Conservation (phyloP, 2,797 vertebrate species). For the Hapalemur alaotrensis region DNA sequence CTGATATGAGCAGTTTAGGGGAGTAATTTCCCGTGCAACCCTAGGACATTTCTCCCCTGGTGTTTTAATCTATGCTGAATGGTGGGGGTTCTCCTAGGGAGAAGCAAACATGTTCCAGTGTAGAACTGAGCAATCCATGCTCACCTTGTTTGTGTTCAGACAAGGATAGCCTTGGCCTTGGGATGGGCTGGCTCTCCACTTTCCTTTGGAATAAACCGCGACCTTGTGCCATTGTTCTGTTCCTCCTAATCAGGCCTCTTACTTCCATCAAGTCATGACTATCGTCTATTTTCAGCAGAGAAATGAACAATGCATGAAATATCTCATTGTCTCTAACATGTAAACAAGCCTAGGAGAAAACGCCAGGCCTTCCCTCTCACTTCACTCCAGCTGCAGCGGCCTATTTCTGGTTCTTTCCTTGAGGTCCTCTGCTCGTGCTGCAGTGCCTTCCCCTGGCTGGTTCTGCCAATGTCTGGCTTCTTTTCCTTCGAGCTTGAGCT, state of each 20-base stretch:
- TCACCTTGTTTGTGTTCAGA: background rate
- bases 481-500: background rate
- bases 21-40: background rate
- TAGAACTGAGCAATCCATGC: background rate
- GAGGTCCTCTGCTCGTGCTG: background rate
- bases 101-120: fast-evolving
- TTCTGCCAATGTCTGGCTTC: background rate
- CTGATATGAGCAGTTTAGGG: background rate
- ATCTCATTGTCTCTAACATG: background rate
- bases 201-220: background rate
- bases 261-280: background rate
- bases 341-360: background rate
- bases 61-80: background rate
- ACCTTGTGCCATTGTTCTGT: background rate
- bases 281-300: background rate
- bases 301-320: background rate
- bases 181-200: background rate
- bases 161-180: background rate
- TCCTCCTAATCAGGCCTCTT: background rate
- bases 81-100: background rate
- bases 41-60: too few species aligned
- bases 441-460: background rate
- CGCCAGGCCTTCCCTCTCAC: fast-evolving
- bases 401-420: background rate
- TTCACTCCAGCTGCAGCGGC: background rate